Percentiles rank a stretch among this genome's conserved stretches.
phyloP scores from a whole-genome alignment of 64 coral and sea anemone species.

The Actinia equina region DNA sequence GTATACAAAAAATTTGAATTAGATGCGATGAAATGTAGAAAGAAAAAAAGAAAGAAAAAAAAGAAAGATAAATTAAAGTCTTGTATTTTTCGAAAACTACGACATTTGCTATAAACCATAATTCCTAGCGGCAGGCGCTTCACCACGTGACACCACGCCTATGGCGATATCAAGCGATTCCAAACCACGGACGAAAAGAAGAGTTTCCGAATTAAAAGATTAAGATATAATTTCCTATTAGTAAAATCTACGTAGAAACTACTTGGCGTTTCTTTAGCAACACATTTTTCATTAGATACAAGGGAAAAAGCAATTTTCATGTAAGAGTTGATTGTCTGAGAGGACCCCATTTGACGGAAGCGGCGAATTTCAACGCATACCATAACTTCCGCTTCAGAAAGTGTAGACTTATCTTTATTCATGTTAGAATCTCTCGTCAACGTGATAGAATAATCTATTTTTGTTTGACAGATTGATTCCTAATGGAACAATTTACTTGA shows the following conservation, averaged over 20 bases:
- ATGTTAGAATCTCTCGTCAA: not conserved
- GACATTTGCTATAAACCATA: no score
- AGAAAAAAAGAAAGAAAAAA: not conserved
- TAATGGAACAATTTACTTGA: not conserved
- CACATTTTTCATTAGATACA: not conserved
- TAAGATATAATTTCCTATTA: no score
- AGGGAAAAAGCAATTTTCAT: not conserved
- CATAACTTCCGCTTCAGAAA: not conserved
- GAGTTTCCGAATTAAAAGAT: no score
- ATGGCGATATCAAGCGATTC: no score
- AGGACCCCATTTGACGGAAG: not conserved
- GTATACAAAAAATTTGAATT: no score
- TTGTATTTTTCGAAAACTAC: no score
- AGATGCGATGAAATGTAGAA: no score
- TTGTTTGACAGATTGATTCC: not conserved
- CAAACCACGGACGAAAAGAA: no score
- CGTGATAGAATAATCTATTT: not conserved
- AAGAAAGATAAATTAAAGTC: not conserved
- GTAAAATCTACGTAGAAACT: no score
- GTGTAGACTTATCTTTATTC: not conserved
- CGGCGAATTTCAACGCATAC: not conserved
- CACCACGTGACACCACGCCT: no score
- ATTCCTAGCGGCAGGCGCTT: no score
- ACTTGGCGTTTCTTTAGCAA: not conserved
- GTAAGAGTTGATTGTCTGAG: not conserved